A percentile compares a stretch with the other conserved stretches of the same genome.
These are phyloP conservation scores for Mesitornis unicolor DNA, from an alignment of 2,113 vertebrate genomes.

Conservation along the genomic window DNA sequence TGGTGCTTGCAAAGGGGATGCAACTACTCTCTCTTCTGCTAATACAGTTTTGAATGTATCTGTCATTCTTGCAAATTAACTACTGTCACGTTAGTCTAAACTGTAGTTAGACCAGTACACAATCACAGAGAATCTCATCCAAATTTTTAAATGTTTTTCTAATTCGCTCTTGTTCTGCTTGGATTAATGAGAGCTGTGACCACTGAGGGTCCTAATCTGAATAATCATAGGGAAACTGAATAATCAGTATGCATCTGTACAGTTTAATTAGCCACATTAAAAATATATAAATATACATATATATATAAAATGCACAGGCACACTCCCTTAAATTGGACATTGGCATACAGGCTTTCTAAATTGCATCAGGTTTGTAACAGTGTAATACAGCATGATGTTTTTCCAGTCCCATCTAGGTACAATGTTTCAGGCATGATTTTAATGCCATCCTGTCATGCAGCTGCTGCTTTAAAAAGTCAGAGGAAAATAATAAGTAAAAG, in stretches of 20 bases:
- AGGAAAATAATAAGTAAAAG: not conserved
- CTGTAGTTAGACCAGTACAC: not conserved
- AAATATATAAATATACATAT: not conserved
- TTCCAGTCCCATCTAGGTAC: not conserved
- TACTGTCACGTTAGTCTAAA: not conserved
- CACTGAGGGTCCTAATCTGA: not conserved
- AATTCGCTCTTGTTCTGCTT: not conserved
- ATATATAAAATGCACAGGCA: not conserved
- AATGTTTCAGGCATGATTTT: not conserved
- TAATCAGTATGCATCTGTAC: not conserved
- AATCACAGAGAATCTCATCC: not conserved
- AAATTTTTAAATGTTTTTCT: not conserved
- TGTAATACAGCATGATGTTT: not conserved
- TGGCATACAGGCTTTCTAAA: not conserved
- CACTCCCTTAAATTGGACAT: not conserved
- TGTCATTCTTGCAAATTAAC: not conserved
- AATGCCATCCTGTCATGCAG: not conserved
- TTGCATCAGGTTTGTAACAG: not conserved
- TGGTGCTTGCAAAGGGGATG: fast-evolving
- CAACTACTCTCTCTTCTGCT: not conserved
- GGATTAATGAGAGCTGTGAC: not conserved
- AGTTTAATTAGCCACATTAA: not conserved
- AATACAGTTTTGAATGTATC: not conserved
- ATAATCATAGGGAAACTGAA: not conserved
- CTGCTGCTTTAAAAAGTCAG: not conserved